These are phyloP conservation scores for Brachionus asplanchnoidis DNA, from an alignment of 1,140 invertebrate species.

Conservation along the genomic window DNA sequence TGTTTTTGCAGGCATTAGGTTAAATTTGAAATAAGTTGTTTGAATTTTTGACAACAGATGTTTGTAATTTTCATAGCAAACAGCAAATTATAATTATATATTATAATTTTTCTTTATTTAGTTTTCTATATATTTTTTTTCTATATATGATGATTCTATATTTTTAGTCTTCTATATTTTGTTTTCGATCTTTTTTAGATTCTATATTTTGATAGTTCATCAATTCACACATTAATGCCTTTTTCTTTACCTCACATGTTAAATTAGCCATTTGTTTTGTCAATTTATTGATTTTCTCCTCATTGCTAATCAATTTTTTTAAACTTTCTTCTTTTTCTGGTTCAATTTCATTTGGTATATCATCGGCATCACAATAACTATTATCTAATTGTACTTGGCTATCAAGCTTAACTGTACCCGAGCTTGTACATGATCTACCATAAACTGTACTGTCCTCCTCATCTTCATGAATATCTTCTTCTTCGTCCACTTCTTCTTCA, in stretches of 20 bases:
- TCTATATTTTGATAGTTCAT: too few relatives aligned
- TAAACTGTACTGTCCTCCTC: neutral
- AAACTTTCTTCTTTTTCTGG: neutral
- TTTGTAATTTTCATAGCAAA: too few relatives aligned
- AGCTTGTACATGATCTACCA: neutral
- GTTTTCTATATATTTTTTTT: too few relatives aligned
- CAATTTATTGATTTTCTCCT: neutral
- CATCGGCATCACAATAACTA: neutral
- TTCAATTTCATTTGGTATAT: neutral
- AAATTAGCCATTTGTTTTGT: slow-evolving; percentile 5
- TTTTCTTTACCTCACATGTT: neutral
- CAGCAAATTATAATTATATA: too few relatives aligned
- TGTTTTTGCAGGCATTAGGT: too few relatives aligned
- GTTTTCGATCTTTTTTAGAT: too few relatives aligned
- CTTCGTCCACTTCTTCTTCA: neutral
- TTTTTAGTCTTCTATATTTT: too few relatives aligned
- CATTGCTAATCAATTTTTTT: neutral
- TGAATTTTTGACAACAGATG: too few relatives aligned
- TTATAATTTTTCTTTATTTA: too few relatives aligned
- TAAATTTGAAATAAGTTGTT: too few relatives aligned
- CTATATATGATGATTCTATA: too few relatives aligned
- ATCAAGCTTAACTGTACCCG: neutral
- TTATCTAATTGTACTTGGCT: neutral
- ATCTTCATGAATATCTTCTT: neutral
- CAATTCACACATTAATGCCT: neutral